Conservation (phyloP, 2,113 vertebrate genomes). For the Perccottus glenii region DNA sequence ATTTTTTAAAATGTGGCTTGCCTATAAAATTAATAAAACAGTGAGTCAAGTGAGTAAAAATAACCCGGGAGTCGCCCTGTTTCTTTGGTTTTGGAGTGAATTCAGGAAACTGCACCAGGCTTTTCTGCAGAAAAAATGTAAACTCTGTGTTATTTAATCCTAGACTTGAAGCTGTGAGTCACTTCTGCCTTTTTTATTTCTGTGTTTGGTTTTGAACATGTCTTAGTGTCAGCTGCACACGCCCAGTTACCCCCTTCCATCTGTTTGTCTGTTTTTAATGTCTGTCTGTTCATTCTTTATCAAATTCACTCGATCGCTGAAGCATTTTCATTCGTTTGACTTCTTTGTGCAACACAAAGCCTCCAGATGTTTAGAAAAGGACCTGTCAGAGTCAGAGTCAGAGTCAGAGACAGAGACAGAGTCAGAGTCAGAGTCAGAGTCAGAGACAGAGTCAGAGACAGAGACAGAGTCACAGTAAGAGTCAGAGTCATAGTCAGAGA, state of each 20-base stretch:
- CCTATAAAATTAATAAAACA: constrained; percentile 6
- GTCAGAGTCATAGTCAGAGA: no score
- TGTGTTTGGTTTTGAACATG: constrained; percentile 13
- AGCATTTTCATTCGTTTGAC: neutral
- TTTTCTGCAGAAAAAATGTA: neutral
- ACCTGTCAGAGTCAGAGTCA: neutral
- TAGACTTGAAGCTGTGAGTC: neutral
- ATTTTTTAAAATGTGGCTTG: constrained; percentile 1
- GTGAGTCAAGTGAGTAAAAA: neutral
- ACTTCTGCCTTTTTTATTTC: constrained; percentile 13
- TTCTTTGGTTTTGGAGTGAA: neutral
- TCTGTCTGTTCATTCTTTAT: neutral
- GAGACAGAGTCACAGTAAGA: no score
- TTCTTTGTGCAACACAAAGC: neutral
- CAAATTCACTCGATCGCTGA: neutral
- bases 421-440: no score
- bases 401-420: no score
- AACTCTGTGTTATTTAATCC: neutral
- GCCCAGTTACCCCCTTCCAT: neutral
- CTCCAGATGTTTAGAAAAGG: neutral
- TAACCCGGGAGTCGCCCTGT: neutral
- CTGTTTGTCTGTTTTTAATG: neutral
- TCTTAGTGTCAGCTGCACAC: neutral
- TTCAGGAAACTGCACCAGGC: neutral
- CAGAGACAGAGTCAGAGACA: neutral